A percentile compares a stretch with the other conserved stretches of the same genome.
These are phyloP conservation scores for Ellobium chinense DNA, from an alignment of 2,888 invertebrate genomes.

Conservation along the genomic window DNA sequence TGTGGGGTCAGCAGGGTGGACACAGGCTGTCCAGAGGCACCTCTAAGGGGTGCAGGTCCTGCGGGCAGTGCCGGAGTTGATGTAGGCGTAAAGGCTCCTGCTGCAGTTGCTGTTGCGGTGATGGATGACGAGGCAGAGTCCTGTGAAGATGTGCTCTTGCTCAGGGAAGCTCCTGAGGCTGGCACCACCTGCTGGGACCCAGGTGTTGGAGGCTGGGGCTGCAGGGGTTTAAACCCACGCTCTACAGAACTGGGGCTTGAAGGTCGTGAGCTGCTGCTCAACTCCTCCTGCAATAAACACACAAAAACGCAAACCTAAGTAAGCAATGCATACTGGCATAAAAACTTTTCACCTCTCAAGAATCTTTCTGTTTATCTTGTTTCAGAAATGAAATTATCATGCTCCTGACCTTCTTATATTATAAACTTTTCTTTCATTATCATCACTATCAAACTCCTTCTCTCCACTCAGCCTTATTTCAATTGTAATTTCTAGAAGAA, in stretches of 20 bases:
- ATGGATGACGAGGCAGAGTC: conserved; percentile 15
- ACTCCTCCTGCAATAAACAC: conserved; percentile 73
- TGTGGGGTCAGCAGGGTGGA: conserved; percentile 39
- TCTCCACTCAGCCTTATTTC: no score
- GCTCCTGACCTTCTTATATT: no score
- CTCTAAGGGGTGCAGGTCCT: neutral
- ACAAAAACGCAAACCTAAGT: no score
- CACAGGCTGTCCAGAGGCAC: neutral
- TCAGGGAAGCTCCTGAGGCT: neutral
- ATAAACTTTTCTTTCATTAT: no score
- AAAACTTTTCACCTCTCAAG: no score
- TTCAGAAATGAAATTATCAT: no score
- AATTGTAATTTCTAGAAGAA: no score
- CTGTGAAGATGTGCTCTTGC: neutral
- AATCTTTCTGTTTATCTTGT: no score
- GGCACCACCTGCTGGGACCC: conserved; percentile 15
- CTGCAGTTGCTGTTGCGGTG: neutral
- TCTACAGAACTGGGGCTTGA: conserved; percentile 72
- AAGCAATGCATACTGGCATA: no score
- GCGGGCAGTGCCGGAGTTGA: neutral
- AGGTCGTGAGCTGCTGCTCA: conserved; percentile 72
- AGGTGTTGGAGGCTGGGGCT: conserved; percentile 51
- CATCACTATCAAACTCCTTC: no score
- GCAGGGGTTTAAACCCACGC: conserved; percentile 61
- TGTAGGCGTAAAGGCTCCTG: neutral